These are phyloP conservation scores for Lagodon rhomboides DNA, from an alignment of 2,797 vertebrate genomes.

Conservation along the genomic window DNA sequence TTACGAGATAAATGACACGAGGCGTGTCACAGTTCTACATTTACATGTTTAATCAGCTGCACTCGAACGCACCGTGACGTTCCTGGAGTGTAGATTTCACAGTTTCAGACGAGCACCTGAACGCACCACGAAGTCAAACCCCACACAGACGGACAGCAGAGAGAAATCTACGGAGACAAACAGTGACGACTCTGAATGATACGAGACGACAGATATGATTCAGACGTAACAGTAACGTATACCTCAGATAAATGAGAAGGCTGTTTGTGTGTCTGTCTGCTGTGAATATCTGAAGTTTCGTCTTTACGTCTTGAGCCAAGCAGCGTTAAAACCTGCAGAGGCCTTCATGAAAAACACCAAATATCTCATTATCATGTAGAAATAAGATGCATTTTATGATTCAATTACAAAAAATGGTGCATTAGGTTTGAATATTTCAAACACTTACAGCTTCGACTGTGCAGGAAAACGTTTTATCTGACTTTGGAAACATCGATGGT, in stretches of 20 bases:
- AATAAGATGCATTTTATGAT: not conserved
- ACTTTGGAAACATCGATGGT: constrained; percentile 18
- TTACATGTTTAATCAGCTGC: too few relatives aligned
- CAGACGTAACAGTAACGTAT: not conserved
- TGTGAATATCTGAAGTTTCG: not conserved
- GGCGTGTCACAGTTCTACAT: too few relatives aligned
- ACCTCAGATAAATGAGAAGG: not conserved
- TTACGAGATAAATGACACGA: too few relatives aligned
- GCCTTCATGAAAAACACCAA: not conserved
- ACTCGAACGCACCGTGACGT: too few relatives aligned
- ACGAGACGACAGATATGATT: not conserved
- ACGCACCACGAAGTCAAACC: too few relatives aligned
- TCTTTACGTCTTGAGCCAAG: not conserved
- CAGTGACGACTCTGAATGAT: too few relatives aligned
- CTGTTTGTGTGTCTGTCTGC: not conserved
- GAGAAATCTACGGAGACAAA: too few relatives aligned
- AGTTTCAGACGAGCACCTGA: too few relatives aligned
- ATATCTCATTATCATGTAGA: not conserved
- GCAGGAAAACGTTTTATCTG: not conserved
- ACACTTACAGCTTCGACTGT: not conserved
- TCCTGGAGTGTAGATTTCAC: too few relatives aligned
- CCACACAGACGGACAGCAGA: too few relatives aligned
- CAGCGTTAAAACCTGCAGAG: not conserved
- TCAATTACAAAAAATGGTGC: not conserved
- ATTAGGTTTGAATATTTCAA: not conserved